Conservation (phyloP, 2,113 vertebrate genomes). For the Cranoglanis bouderius region DNA sequence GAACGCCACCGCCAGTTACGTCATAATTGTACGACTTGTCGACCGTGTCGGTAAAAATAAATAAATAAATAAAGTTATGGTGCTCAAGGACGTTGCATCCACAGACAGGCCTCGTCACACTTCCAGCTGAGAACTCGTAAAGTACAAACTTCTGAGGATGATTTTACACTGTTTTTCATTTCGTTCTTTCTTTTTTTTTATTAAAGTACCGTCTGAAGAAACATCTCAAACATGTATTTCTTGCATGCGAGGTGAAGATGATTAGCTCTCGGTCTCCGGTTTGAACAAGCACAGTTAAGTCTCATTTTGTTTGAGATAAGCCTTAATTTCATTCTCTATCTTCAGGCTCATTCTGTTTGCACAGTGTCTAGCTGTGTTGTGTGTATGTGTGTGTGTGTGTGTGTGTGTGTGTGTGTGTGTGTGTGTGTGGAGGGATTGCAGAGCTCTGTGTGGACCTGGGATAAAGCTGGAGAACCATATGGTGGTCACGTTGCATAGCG, state of each 20-base stretch:
- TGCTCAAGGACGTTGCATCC: background rate
- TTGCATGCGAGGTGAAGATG: background rate
- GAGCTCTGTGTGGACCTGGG: background rate
- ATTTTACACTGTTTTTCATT: background rate
- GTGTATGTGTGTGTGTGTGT: slow-evolving; percentile 5
- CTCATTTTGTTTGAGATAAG: background rate
- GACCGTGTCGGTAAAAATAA: background rate
- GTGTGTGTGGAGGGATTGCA: background rate
- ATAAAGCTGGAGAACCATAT: slow-evolving; percentile 2
- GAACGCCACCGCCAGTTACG: background rate
- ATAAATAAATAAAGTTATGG: background rate
- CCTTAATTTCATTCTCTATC: slow-evolving; percentile 13
- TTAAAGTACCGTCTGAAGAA: background rate
- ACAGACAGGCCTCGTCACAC: background rate
- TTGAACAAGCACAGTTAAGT: background rate
- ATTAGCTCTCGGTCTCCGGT: background rate
- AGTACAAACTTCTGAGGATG: background rate
- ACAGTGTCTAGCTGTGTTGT: background rate
- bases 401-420: slow-evolving; percentile 16
- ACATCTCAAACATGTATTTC: background rate
- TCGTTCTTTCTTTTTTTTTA: background rate
- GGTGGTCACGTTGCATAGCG: background rate
- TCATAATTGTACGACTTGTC: background rate
- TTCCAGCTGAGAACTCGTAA: background rate
- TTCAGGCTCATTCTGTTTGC: background rate